Conservation (phyloP, 1,140 invertebrate species). For the Berghia stephanieae region DNA sequence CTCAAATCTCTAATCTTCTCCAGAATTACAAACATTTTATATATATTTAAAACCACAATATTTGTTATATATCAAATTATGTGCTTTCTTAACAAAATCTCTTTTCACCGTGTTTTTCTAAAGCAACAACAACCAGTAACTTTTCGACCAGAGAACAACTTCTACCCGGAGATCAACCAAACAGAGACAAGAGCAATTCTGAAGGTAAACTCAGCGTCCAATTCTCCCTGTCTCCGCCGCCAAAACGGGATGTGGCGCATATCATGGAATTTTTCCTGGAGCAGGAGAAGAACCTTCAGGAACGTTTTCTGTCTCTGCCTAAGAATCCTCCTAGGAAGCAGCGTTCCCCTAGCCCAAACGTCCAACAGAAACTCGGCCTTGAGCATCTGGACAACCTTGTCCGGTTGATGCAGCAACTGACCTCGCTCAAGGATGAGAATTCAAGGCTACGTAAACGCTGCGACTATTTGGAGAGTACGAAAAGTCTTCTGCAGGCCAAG, state of each 20-base stretch:
- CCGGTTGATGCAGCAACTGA: slow-evolving; percentile 78
- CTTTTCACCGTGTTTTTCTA: slow-evolving; percentile 3
- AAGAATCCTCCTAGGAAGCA: slow-evolving; percentile 36
- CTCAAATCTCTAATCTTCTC: too few relatives aligned
- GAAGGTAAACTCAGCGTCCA: slow-evolving; percentile 38
- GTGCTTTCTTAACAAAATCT: not conserved
- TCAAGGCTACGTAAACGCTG: slow-evolving; percentile 75
- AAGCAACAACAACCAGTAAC: slow-evolving; percentile 27
- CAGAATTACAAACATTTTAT: too few relatives aligned
- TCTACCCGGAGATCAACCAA: slow-evolving; percentile 23
- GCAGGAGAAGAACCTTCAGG: slow-evolving; percentile 51
- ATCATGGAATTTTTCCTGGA: slow-evolving; percentile 60
- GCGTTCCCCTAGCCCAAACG: slow-evolving; percentile 54
- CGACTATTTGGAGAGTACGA: slow-evolving; percentile 78
- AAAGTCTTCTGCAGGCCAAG: slow-evolving; percentile 71
- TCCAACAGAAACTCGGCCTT: slow-evolving; percentile 67
- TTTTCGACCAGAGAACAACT: slow-evolving; percentile 29
- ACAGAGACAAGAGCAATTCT: slow-evolving; percentile 34
- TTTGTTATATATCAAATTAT: not conserved
- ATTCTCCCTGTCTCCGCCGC: slow-evolving; percentile 30
- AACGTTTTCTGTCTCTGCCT: slow-evolving; percentile 32
- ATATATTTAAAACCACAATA: not conserved
- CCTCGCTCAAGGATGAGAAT: slow-evolving; percentile 78
- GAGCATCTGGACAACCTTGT: slow-evolving; percentile 82
- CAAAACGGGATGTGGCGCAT: slow-evolving; percentile 41